Evolutionary conservation across 2,888 invertebrate species (phyloP), one percentile per base, ranked within the genome.

Genomic region (Brenthis hecate): DNA sequence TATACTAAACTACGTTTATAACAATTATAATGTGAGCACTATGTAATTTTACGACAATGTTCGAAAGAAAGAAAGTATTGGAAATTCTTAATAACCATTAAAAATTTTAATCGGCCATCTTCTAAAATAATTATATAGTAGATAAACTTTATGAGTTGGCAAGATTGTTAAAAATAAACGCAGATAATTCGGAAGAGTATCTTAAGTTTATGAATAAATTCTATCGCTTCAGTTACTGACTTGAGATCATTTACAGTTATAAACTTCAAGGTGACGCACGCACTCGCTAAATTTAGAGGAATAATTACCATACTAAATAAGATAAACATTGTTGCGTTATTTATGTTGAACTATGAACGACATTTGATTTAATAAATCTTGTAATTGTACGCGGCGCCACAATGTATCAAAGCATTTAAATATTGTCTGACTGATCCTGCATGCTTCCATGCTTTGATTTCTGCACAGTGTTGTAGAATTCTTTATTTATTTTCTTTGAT

Each of bases 211-310:
- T 48, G 56, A 64, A 64, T 48, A 64, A 63, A 55, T 53, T 56
- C 14, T 63, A 57, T 56, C 55, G 23, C 28, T 51, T 28, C 19
- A 32, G 32, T 65, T 53, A 69, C 28, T 56, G 53, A 58, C 62
- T 66, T 36, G 13, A 65, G 51, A 63, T 65, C 55, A 55, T 62
- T 66, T 66, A 19, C 48, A 68, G 57, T 50, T 62, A 62, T 60
- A 68, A 70, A 63, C 62, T 28, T 58, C 57, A 70, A 66, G 50
- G 55, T 70, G 58, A 63, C 48, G 54, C 54, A 54, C 63, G 57
- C 48, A 43, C 54, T 64, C 28, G 55, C 16, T 54, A 63, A 55
- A 69, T 66, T 62, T 66, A 55, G 57, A 32, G 36, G 63, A 66
- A 66, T 63, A 66, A 55, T 66, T 64, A 32, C 58, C 51, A 13